Conservation (phyloP, 2,888 invertebrate genomes). For the Leptopilina drosophilae region DNA sequence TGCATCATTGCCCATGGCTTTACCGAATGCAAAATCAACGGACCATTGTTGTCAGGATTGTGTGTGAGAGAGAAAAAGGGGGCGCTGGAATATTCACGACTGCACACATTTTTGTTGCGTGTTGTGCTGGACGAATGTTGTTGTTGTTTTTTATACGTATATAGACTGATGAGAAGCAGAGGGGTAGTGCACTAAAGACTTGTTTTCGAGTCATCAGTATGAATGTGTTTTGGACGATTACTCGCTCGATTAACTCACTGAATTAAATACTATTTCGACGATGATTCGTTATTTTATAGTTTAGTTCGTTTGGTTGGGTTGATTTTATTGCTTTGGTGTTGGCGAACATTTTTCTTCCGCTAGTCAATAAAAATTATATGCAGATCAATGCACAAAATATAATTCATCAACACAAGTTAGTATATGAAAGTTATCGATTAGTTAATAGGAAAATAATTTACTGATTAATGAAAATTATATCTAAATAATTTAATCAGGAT, state of each 20-base stretch:
- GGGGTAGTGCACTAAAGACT: constrained; percentile 1
- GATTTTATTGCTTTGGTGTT: too few relatives aligned
- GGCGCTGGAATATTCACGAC: background rate
- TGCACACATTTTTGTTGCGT: constrained; percentile 14
- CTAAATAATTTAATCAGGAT: too few relatives aligned
- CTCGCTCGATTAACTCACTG: constrained; percentile 17
- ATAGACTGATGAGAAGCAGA: background rate
- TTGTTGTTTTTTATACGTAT: too few relatives aligned
- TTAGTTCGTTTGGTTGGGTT: background rate
- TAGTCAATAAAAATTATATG: too few relatives aligned
- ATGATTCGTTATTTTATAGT: background rate
- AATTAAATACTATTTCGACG: constrained; percentile 1
- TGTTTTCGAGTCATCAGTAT: constrained; percentile 31
- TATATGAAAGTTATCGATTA: too few relatives aligned
- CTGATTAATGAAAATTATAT: too few relatives aligned
- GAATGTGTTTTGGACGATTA: constrained; percentile 27
- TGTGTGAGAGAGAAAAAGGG: constrained; percentile 8
- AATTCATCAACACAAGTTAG: too few relatives aligned
- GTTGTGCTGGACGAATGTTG: background rate
- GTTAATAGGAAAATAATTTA: too few relatives aligned
- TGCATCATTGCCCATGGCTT: constrained; percentile 52
- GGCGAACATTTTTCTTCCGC: too few relatives aligned
- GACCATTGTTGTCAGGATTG: constrained; percentile 62
- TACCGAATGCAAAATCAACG: constrained; percentile 72
- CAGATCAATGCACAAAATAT: too few relatives aligned